phyloP scores from a whole-genome alignment of 2,888 invertebrate species.

The Lasioglossum lativentre region DNA sequence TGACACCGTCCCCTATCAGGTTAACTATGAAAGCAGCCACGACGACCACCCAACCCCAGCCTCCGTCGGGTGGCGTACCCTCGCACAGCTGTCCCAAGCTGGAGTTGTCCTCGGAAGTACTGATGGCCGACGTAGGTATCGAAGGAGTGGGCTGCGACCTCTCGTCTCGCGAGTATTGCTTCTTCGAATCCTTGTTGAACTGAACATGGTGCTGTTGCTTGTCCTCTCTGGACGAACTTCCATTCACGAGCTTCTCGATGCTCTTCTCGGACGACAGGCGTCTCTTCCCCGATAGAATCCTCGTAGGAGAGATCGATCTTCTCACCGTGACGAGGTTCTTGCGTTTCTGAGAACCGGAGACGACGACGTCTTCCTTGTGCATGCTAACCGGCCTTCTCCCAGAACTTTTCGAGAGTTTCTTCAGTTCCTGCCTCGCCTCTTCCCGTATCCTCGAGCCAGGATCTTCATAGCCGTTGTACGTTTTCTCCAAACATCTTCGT shows the following conservation, averaged over 20 bases:
- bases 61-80: conserved; percentile 93
- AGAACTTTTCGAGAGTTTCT: conserved; percentile 62
- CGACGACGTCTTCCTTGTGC: conserved; percentile 64
- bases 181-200: conserved; percentile 77
- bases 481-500: conserved; percentile 40
- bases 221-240: conserved; percentile 73
- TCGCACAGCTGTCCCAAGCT: conserved; percentile 88
- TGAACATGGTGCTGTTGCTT: conserved; percentile 80
- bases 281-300: conserved; percentile 62
- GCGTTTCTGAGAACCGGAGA: conserved; percentile 62
- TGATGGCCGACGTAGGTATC: conserved; percentile 82
- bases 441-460: conserved; percentile 71
- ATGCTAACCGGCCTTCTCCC: conserved; percentile 72
- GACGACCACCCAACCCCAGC: conserved; percentile 97
- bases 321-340: conserved; percentile 65
- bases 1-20: conserved; percentile 96
- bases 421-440: conserved; percentile 76
- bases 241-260: conserved; percentile 76
- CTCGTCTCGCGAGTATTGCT: conserved; percentile 61
- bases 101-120: conserved; percentile 87
- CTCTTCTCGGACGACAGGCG: conserved; percentile 66
- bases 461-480: conserved; percentile 48
- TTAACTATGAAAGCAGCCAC: conserved; percentile 95
- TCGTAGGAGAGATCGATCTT: conserved; percentile 65
- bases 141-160: conserved; percentile 79